Evolutionary conservation across 2,797 vertebrate genomes (phyloP).

Genomic region (Eupleurogrammus muticus): DNA sequence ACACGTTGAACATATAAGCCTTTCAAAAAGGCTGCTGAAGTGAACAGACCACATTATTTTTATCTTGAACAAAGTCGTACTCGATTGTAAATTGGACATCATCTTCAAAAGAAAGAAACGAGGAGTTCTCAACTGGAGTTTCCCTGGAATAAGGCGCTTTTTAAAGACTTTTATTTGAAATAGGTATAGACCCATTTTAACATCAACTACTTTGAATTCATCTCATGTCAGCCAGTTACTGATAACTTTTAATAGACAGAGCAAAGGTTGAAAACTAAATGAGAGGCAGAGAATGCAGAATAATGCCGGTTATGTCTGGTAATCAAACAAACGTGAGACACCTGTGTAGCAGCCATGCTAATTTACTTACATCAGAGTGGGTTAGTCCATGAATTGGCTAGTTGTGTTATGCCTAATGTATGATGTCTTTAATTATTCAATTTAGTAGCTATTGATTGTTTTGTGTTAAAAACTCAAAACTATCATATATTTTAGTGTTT

Average conservation of each 20-base stretch:
- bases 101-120: constrained; percentile 17
- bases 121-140: background rate
- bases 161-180: constrained; percentile 21
- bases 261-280: constrained; percentile 12
- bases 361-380: constrained; percentile 8
- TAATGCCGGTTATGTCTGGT: constrained; percentile 24
- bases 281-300: constrained; percentile 12
- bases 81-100: constrained; percentile 25
- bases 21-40: constrained; percentile 32
- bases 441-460: constrained; percentile 20
- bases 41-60: constrained; percentile 36
- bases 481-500: constrained; percentile 36
- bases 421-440: constrained; percentile 35
- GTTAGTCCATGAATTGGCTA: background rate
- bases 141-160: constrained; percentile 13
- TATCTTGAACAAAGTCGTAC: constrained; percentile 6
- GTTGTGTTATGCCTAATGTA: constrained; percentile 20
- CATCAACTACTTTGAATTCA: constrained; percentile 1
- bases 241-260: background rate
- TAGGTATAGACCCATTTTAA: background rate
- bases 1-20: constrained; percentile 38
- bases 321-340: constrained; percentile 36
- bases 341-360: constrained; percentile 1
- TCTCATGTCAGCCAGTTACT: constrained; percentile 1
- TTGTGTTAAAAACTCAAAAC: constrained; percentile 34